phyloP scores from a whole-genome alignment of 1,140 invertebrate genomes.

The Lasioglossum albipes region DNA sequence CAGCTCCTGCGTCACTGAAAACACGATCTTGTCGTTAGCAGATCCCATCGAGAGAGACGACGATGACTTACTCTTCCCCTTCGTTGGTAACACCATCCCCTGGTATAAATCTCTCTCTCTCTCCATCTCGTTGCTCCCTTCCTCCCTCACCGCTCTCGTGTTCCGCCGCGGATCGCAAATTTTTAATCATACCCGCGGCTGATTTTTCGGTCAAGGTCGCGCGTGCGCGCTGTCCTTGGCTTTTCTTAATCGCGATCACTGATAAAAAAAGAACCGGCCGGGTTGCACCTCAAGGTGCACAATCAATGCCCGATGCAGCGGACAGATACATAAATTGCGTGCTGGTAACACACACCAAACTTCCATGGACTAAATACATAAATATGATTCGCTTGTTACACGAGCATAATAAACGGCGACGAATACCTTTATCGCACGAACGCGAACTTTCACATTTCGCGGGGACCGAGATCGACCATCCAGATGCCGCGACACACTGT shows the following conservation, averaged over 20 bases:
- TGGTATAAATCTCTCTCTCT: too few relatives aligned
- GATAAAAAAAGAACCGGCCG: conserved; percentile 33
- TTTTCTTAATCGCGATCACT: conserved; percentile 45
- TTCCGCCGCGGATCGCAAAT: conserved; percentile 20
- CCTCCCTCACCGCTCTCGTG: not conserved
- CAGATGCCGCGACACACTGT: not conserved
- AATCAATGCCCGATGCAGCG: conserved; percentile 39
- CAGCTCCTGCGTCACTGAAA: too few relatives aligned
- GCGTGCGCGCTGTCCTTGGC: conserved; percentile 14
- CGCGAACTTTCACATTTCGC: conserved; percentile 49
- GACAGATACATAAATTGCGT: conserved; percentile 53
- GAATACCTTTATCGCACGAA: conserved; percentile 13
- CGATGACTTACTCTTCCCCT: not conserved
- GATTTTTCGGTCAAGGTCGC: conserved; percentile 62
- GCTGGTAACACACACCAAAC: conserved; percentile 35
- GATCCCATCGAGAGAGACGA: too few relatives aligned
- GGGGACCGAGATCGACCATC: not conserved
- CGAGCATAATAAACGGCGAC: conserved; percentile 40
- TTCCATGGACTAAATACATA: conserved; percentile 46
- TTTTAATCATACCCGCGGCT: conserved; percentile 39
- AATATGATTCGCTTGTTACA: conserved; percentile 41
- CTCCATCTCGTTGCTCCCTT: too few relatives aligned
- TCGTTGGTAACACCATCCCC: too few relatives aligned
- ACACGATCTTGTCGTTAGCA: too few relatives aligned
- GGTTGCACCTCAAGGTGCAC: conserved; percentile 25